Percentiles rank a stretch among this genome's conserved stretches.
Evolutionary conservation across 2,797 vertebrate species (phyloP).

Genomic region (Spizella passerina): DNA sequence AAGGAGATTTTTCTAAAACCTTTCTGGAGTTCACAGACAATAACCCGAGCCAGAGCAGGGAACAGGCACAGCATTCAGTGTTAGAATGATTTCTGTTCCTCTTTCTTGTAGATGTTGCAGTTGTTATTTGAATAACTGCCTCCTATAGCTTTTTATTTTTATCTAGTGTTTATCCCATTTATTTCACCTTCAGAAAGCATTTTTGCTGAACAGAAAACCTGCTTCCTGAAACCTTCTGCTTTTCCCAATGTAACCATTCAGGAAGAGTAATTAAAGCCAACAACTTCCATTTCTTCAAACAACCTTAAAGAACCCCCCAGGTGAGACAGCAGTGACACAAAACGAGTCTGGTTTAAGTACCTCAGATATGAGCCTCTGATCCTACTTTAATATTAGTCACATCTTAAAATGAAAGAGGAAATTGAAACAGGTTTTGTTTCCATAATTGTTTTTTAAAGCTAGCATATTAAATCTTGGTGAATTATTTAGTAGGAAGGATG

Average conservation of each 20-base stretch:
- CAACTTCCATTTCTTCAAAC: neutral
- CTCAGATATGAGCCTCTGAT: conserved; percentile 21
- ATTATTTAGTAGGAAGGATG: conserved; percentile 51
- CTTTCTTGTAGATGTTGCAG: neutral
- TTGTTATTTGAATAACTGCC: neutral
- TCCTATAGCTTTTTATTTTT: neutral
- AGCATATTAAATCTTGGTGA: conserved; percentile 31
- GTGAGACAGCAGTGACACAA: neutral
- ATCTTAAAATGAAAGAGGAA: conserved; percentile 50
- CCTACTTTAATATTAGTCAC: conserved; percentile 47
- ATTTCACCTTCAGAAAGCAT: neutral
- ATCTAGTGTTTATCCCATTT: neutral
- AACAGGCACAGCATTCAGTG: neutral
- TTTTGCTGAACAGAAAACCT: neutral
- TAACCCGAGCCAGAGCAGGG: neutral
- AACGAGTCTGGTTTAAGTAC: neutral
- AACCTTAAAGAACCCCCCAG: neutral
- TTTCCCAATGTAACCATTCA: neutral
- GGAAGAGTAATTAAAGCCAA: conserved; percentile 18
- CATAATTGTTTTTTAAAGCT: conserved; percentile 49
- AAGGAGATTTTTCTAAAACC: neutral
- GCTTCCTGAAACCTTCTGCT: neutral
- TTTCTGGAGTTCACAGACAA: neutral
- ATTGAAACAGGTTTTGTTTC: conserved; percentile 37
- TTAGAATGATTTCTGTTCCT: neutral